Percentiles rank a stretch among this genome's conserved stretches.
phyloP scores from a whole-genome alignment of 2,888 invertebrate species.

The Caenorhabditis auriculariae region DNA sequence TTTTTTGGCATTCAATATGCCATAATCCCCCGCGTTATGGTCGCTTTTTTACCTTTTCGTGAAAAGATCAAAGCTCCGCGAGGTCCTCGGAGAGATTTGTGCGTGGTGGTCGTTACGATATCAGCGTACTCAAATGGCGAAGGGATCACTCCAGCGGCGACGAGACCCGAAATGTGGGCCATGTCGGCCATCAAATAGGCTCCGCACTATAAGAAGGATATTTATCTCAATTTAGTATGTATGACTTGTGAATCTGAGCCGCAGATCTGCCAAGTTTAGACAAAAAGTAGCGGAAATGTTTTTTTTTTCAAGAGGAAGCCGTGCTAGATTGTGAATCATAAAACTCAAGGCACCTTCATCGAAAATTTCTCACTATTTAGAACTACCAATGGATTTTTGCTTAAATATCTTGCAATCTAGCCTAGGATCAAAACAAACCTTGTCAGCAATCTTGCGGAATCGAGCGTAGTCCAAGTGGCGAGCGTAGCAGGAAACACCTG shows the following conservation, averaged over 20 bases:
- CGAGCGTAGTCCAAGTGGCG: slow-evolving; percentile 86
- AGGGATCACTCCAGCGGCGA: slow-evolving; percentile 87
- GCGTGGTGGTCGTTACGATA: slow-evolving; percentile 84
- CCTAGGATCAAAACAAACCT: slow-evolving; percentile 62
- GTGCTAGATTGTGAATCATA: no score
- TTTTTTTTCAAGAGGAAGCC: no score
- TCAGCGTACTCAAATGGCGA: slow-evolving; percentile 84
- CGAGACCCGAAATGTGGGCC: slow-evolving; percentile 91
- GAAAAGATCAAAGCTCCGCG: slow-evolving; percentile 82
- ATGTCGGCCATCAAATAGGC: slow-evolving; percentile 90
- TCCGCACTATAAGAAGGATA: slow-evolving; percentile 69
- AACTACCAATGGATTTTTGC: no score
- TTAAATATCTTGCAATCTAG: no score
- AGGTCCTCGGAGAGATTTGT: slow-evolving; percentile 85
- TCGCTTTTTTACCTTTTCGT: slow-evolving; percentile 74
- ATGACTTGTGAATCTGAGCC: no score
- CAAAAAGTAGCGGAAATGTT: no score
- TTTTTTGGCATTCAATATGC: no score
- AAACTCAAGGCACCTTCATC: no score
- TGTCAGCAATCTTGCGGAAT: slow-evolving; percentile 77
- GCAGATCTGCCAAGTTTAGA: no score
- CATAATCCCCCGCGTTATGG: no score
- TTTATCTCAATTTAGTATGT: no score
- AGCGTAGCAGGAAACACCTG: slow-evolving; percentile 85
- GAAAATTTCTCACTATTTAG: no score